phyloP scores from a whole-genome alignment of 2,888 invertebrate species.

The Metallyticus violacea region DNA sequence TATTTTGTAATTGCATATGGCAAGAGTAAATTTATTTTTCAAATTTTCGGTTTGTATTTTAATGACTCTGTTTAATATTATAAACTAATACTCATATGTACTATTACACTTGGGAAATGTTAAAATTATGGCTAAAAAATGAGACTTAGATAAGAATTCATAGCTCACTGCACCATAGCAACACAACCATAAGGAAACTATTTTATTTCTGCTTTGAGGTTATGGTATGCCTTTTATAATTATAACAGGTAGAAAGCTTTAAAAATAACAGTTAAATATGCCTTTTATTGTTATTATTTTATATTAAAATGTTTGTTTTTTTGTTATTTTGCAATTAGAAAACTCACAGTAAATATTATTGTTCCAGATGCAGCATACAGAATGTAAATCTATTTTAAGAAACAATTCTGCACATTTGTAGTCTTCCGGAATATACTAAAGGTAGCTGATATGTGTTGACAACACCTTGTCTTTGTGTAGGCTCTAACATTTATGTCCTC shows the following conservation, averaged over 20 bases:
- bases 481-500: not conserved
- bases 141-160: too few relatives aligned
- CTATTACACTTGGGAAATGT: too few relatives aligned
- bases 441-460: not conserved
- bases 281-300: not conserved
- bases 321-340: not conserved
- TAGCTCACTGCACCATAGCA: too few relatives aligned
- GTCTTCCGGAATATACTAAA: not conserved
- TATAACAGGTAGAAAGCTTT: not conserved
- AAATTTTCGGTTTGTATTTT: too few relatives aligned
- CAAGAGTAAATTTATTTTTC: too few relatives aligned
- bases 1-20: too few relatives aligned
- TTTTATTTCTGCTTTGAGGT: too few relatives aligned
- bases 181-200: too few relatives aligned
- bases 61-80: too few relatives aligned
- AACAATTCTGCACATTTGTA: not conserved
- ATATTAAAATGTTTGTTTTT: not conserved
- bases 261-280: not conserved
- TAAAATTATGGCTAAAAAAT: too few relatives aligned
- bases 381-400: not conserved
- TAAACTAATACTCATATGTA: too few relatives aligned
- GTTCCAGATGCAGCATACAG: not conserved
- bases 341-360: not conserved
- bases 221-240: not conserved
- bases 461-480: not conserved